A percentile compares a stretch with the other conserved stretches of the same genome.
Evolutionary conservation across 2,888 invertebrate genomes (phyloP).

Genomic region (Poecilus cupreus): DNA sequence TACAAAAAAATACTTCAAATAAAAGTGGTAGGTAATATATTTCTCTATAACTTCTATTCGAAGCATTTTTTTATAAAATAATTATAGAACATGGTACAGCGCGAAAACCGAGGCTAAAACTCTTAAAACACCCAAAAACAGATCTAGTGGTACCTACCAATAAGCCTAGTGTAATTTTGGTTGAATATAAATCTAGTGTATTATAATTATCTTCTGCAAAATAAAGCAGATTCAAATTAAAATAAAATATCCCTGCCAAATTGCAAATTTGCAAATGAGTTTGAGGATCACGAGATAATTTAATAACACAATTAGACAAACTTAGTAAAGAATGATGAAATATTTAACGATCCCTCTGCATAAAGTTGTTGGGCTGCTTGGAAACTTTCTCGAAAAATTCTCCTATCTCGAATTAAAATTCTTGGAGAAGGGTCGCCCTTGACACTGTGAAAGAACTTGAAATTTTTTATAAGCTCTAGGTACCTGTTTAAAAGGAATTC

Average conservation of each 20-base stretch:
- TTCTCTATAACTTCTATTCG: too few relatives aligned
- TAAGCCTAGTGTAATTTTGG: background rate
- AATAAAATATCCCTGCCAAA: background rate
- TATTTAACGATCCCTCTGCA: slow-evolving; percentile 6
- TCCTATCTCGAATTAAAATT: background rate
- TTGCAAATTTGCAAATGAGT: background rate
- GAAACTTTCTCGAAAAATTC: background rate
- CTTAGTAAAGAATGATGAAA: slow-evolving; percentile 10
- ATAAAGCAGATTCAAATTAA: background rate
- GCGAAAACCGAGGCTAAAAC: background rate
- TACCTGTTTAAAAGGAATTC: slow-evolving; percentile 18
- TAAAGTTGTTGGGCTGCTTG: background rate
- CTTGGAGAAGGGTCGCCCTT: slow-evolving; percentile 1
- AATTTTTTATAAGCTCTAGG: background rate
- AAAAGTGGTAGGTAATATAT: too few relatives aligned
- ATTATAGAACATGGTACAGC: background rate
- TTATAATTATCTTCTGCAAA: background rate
- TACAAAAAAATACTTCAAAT: too few relatives aligned
- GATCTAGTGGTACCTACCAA: background rate
- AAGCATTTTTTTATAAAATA: too few relatives aligned
- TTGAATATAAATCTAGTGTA: background rate
- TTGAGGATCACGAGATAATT: background rate
- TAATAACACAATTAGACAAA: slow-evolving; percentile 18
- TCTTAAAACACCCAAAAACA: too few relatives aligned
- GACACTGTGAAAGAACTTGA: background rate